These are phyloP conservation scores for Cryptoleucopteryx plumbea DNA, from an alignment of 2,113 vertebrate genomes.

Conservation along the genomic window DNA sequence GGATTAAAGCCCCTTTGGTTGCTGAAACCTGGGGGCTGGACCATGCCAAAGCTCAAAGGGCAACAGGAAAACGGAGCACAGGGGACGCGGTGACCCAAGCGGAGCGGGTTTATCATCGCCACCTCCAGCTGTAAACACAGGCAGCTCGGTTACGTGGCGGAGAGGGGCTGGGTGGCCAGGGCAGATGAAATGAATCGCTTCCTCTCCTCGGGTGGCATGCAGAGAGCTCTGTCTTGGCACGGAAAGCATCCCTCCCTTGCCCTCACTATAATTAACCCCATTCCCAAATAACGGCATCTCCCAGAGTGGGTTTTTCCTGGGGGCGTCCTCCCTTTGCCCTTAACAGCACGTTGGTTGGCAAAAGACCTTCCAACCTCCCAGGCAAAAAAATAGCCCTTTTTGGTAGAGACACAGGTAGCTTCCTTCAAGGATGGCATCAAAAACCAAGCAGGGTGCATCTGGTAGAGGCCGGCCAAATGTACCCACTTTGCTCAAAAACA, in stretches of 20 bases:
- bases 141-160: conserved; percentile 50
- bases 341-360: neutral
- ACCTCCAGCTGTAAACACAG: conserved; percentile 61
- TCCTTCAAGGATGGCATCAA: neutral
- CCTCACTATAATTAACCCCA: neutral
- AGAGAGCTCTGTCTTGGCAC: neutral
- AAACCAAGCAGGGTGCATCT: neutral
- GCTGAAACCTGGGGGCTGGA: neutral
- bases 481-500: neutral
- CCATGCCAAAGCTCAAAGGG: neutral
- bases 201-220: neutral
- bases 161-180: neutral
- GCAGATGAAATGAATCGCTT: neutral
- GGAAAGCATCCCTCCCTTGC: neutral
- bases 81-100: neutral
- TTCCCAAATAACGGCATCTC: neutral
- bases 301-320: neutral
- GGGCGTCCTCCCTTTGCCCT: neutral
- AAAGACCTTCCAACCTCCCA: neutral
- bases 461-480: neutral
- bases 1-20: neutral
- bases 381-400: neutral
- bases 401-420: neutral
- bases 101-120: neutral
- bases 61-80: too few species aligned